Evolutionary conservation across 2,888 invertebrate species (phyloP).

Genomic region (Spisula solida): DNA sequence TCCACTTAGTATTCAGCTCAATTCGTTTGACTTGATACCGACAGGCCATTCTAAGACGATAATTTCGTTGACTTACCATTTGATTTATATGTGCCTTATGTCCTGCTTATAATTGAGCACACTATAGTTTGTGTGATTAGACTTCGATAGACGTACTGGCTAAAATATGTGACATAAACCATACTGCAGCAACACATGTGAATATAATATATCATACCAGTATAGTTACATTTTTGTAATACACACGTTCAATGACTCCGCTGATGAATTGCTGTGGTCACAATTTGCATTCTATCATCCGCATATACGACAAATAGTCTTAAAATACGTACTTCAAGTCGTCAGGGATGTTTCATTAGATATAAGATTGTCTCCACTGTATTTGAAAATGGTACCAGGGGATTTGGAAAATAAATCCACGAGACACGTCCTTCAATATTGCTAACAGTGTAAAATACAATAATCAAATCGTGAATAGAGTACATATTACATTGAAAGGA

Average conservation of each 20-base stretch:
- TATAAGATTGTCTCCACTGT: background rate
- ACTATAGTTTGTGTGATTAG: too few species aligned
- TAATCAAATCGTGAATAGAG: too few species aligned
- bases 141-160: too few species aligned
- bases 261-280: background rate
- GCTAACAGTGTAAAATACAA: background rate
- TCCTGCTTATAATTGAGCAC: too few species aligned
- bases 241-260: background rate
- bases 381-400: background rate
- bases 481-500: too few species aligned
- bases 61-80: too few species aligned
- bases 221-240: background rate
- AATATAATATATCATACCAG: too few species aligned
- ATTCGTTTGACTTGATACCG: too few species aligned
- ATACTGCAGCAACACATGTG: too few species aligned
- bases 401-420: background rate
- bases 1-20: background rate
- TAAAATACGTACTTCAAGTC: background rate
- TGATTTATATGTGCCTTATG: too few species aligned
- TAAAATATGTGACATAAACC: too few species aligned
- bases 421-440: background rate
- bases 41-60: too few species aligned
- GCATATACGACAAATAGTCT: background rate
- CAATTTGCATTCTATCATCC: conserved; percentile 2
- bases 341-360: background rate